A percentile compares a stretch with the other conserved stretches of the same genome.
phyloP scores from a whole-genome alignment of 2,113 vertebrate species.

The Hirundichthys speculiger region DNA sequence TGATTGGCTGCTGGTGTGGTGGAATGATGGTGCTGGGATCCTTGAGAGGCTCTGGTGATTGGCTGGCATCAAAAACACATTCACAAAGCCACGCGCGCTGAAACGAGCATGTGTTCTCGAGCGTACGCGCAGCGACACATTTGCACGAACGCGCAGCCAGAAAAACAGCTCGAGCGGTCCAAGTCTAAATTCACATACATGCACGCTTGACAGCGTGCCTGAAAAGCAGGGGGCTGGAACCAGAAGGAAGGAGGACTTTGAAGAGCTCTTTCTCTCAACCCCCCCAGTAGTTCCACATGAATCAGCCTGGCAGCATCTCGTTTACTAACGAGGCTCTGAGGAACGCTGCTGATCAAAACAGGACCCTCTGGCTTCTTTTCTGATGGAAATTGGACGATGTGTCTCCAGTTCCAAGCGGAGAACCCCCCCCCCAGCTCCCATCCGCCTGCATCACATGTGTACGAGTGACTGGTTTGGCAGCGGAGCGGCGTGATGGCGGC shows the following conservation, averaged over 20 bases:
- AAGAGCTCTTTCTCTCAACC: slow-evolving; percentile 1
- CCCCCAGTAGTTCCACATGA: slow-evolving; percentile 46
- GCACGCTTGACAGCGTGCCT: not conserved
- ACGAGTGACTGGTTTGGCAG: slow-evolving; percentile 23
- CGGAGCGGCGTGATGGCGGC: slow-evolving; percentile 10
- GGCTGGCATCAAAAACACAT: slow-evolving; percentile 43
- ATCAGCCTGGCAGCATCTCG: slow-evolving; percentile 63
- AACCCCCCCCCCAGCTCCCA: not conserved
- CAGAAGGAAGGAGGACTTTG: slow-evolving; percentile 12
- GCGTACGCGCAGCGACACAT: not conserved
- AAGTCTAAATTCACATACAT: too few relatives aligned
- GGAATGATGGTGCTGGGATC: slow-evolving; percentile 69
- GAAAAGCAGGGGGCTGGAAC: slow-evolving; percentile 38
- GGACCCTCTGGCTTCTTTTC: slow-evolving; percentile 58
- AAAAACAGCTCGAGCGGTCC: too few relatives aligned
- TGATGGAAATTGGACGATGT: slow-evolving; percentile 65
- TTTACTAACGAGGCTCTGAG: slow-evolving; percentile 73
- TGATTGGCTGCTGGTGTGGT: slow-evolving; percentile 70
- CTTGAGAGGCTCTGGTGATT: slow-evolving; percentile 54
- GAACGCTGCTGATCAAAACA: slow-evolving; percentile 66
- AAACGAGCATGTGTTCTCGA: not conserved
- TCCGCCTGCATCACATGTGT: slow-evolving; percentile 9
- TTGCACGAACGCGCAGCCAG: too few relatives aligned
- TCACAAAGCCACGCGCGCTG: slow-evolving; percentile 6
- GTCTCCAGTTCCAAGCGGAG: slow-evolving; percentile 24